Evolutionary conservation across 2,888 invertebrate species (phyloP), one percentile per base, ranked within the genome.

Genomic region (Invenusta paracnida): DNA sequence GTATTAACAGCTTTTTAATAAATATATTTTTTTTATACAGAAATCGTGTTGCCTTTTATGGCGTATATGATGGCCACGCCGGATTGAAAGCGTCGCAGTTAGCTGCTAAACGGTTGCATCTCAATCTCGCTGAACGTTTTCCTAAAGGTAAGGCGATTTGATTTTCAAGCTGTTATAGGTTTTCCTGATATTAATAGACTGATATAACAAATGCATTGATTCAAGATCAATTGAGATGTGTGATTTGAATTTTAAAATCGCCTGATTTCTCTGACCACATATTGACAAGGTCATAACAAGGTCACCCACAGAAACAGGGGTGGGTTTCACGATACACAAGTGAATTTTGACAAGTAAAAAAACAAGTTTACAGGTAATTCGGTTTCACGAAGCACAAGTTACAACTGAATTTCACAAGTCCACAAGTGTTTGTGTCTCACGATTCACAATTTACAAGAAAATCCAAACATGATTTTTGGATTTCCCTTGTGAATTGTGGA

Each of bases 51-150:
- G 89, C 92, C 0, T 89, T 91, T 85, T 93, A 91, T 88, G 92
- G 90, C 29, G 92, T 93, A 67, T 93, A 92, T 89, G 93, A 93
- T 89, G 93, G 93, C 0, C 93, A 93, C 88, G 92, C 90, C 66
- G 93, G 93, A 81, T 87, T 88, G 0, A 88, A 91, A 87, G 93
- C 93, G 17, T 90, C 93, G 30, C 90, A 90, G 87, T 92, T 90
- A 89, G 91, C 92, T 88, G 91, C 92, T 81, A 88, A 90, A 87
- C 88, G 90, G 88, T 89, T 92, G 88, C 92, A 91, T 88, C 88
- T 88, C 88, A 89, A 90, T 88, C 89, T 93, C 86, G 90, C 90
- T 87, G 89, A 90, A 87, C 90, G 89, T 88, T 91, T 92, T 88
- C 91, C 91, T 81, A 91, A 91, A 90, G 91, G 92, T 91, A 89